Evolutionary conservation across 2,113 vertebrate genomes (phyloP), one percentile per base, ranked within the genome.

Genomic region (Anser cygnoides): DNA sequence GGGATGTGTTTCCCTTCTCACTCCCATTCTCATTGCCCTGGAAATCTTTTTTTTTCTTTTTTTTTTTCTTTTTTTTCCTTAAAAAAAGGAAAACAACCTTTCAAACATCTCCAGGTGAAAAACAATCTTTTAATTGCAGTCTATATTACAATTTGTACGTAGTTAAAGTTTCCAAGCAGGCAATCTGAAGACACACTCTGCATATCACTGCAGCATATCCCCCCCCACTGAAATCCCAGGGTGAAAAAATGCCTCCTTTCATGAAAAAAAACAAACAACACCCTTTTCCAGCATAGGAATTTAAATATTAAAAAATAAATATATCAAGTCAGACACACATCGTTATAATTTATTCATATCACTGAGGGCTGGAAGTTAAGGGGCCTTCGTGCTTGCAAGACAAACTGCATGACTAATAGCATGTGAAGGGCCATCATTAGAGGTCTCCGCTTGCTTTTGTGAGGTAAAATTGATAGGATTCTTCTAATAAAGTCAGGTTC

Each of bases 281-380:
- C 43, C 17, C 43, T 66, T 55, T 85, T 86, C 67, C 31, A 86
- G 58, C 79, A 66, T 35, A 91, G 55, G 65, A 49, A 95, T 81
- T 95, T 78, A 79, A 66, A 88, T 62, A 87, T 65, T 83, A 92
- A 91, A 89, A 74, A 52, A 87, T 85, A 91, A 73, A 66, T 79
- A 90, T 87, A 85, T 73, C 44, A 55, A 86, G 59, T 54, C 81
- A 95, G 96, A 93, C 68, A 83, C 76, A 67, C 63, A 44, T 72
- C 90, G 49, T 88, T 80, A 88, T 91, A 13, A 84, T 93, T 96
- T 96, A 97, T 97, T 96, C 87, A 88, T 95, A 84, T 63, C 55
- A 28, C 75, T 50, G 83, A 62, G 72, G 86, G 21, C 33, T 93
- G 70, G 66, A 76, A 90, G 90, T 91, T 92, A 72, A 95, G 75